Conservation (phyloP, 2,888 invertebrate genomes). For the Campaea margaritaria region DNA sequence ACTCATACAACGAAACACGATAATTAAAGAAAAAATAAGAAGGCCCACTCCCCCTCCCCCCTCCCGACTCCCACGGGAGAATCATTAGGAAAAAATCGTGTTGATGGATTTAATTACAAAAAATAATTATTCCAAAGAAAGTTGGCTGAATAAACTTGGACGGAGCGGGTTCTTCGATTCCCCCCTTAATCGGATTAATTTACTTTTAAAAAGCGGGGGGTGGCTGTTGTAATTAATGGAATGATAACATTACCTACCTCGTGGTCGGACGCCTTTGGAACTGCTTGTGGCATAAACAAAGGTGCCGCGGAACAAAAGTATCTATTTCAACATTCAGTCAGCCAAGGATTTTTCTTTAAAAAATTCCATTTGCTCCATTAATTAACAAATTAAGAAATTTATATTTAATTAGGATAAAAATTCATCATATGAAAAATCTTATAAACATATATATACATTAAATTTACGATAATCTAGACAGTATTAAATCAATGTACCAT, state of each 20-base stretch:
- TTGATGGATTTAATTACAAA: constrained; percentile 86
- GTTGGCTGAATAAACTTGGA: constrained; percentile 83
- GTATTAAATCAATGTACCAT: too few relatives aligned
- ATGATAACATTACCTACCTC: constrained; percentile 84
- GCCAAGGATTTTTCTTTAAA: not conserved
- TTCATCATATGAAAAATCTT: too few relatives aligned
- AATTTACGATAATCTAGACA: too few relatives aligned
- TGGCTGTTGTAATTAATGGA: constrained; percentile 84
- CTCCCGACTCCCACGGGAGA: constrained; percentile 74
- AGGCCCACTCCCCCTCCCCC: constrained; percentile 55
- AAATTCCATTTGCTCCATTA: not conserved
- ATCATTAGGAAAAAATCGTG: constrained; percentile 86
- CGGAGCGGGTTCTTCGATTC: constrained; percentile 84
- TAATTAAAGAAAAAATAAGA: constrained; percentile 69
- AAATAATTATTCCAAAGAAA: constrained; percentile 85
- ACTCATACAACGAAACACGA: constrained; percentile 54
- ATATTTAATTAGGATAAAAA: too few relatives aligned
- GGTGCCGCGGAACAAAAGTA: constrained; percentile 45
- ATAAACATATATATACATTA: too few relatives aligned
- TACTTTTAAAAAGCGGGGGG: constrained; percentile 84
- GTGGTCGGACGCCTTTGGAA: constrained; percentile 73
- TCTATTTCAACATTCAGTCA: not conserved
- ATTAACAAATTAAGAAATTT: too few relatives aligned
- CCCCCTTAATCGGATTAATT: constrained; percentile 85
- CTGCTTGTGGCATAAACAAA: constrained; percentile 53